Conservation (phyloP, 2,888 invertebrate genomes). For the Synergus laeviventris region DNA sequence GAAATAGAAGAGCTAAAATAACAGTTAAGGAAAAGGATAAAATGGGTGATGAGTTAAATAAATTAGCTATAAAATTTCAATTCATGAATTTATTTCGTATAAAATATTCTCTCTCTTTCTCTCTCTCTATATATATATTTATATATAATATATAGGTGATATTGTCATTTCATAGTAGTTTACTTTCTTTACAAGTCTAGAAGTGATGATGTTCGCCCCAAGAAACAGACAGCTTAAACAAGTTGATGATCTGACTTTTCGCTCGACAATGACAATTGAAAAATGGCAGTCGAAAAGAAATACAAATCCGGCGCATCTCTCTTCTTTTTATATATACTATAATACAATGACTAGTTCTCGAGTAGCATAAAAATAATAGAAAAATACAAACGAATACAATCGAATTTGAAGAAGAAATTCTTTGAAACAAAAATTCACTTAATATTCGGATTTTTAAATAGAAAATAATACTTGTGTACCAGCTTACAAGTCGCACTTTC, state of each 20-base stretch:
- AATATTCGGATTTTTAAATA: conserved; percentile 16
- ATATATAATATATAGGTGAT: conserved; percentile 55
- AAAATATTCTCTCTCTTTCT: conserved; percentile 67
- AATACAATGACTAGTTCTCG: conserved; percentile 66
- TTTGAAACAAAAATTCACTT: conserved; percentile 12
- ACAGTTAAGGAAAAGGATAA: not conserved
- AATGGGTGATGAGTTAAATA: not conserved
- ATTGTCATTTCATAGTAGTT: conserved; percentile 67
- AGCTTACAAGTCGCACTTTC: conserved; percentile 18
- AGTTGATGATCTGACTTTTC: conserved; percentile 9
- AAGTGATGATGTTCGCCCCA: conserved; percentile 65
- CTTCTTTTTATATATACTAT: conserved; percentile 48
- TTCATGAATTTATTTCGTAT: conserved; percentile 67
- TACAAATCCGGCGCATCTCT: not conserved
- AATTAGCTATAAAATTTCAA: not conserved
- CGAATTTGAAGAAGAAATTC: conserved; percentile 10
- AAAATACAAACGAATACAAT: conserved; percentile 47
- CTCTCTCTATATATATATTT: too few relatives aligned
- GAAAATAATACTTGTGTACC: conserved; percentile 41
- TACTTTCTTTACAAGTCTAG: conserved; percentile 70
- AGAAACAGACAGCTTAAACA: conserved; percentile 50
- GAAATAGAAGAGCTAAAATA: not conserved
- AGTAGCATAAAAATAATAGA: conserved; percentile 62
- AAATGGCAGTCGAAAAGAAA: not conserved
- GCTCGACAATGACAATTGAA: conserved; percentile 18